phyloP scores from a whole-genome alignment of 2,888 invertebrate species.

The Lepeophtheirus nordmannii region DNA sequence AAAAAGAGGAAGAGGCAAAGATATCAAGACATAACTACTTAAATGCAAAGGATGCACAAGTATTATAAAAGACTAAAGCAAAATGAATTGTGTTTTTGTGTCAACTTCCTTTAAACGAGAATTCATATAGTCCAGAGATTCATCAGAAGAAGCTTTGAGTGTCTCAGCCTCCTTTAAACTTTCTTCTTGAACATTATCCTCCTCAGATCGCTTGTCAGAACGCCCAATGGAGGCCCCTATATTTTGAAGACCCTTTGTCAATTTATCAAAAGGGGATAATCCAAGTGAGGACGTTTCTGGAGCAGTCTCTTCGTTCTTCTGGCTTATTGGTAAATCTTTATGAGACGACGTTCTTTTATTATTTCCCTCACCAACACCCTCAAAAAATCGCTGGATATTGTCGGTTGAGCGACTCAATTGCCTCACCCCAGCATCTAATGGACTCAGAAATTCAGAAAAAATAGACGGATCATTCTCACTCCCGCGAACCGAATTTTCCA shows the following conservation, averaged over 20 bases:
- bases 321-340: not conserved
- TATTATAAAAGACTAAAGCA: not conserved
- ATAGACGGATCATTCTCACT: not conserved
- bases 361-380: not conserved
- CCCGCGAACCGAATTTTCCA: not conserved
- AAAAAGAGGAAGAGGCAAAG: too few relatives aligned
- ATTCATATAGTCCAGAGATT: not conserved
- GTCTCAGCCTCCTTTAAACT: not conserved
- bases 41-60: not conserved
- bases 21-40: too few relatives aligned
- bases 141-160: not conserved
- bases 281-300: not conserved
- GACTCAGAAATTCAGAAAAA: not conserved
- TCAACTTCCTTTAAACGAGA: not conserved
- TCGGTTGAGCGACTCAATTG: not conserved
- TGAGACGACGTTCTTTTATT: not conserved
- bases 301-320: not conserved
- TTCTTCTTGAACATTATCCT: not conserved
- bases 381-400: not conserved
- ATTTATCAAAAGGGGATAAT: not conserved
- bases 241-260: not conserved
- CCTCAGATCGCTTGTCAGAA: not conserved
- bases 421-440: not conserved
- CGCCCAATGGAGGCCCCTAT: constrained; percentile 4
- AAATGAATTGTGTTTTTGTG: not conserved